A percentile compares a stretch with the other conserved stretches of the same genome.
These are phyloP conservation scores for Exocentrus adspersus DNA, from an alignment of 2,888 invertebrate genomes.

Conservation along the genomic window DNA sequence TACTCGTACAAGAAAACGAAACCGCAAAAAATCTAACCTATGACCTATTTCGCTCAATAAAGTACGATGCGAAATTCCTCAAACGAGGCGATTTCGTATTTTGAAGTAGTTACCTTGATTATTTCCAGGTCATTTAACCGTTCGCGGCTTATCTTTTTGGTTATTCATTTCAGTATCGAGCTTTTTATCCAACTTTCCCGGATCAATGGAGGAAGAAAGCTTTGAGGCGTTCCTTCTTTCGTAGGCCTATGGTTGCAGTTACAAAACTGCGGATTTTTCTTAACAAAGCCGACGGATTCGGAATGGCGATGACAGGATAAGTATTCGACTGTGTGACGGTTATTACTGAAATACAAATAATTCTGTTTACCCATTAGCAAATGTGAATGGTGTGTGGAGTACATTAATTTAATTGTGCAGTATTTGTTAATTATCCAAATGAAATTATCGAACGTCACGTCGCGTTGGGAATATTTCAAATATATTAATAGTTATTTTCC, in stretches of 20 bases:
- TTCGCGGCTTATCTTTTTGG: neutral
- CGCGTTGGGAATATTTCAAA: too few species aligned
- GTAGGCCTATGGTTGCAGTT: neutral
- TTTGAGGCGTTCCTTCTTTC: neutral
- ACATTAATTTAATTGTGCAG: neutral
- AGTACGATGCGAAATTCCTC: neutral
- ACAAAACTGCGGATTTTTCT: neutral
- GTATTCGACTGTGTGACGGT: neutral
- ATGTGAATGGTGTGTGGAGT: neutral
- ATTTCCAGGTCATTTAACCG: neutral
- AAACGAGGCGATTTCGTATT: neutral
- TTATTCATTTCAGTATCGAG: neutral
- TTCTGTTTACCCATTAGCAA: neutral
- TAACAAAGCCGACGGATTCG: neutral
- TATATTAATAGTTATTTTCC: too few species aligned
- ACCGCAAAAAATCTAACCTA: neutral
- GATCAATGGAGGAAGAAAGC: neutral
- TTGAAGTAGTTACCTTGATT: neutral
- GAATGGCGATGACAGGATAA: too few species aligned
- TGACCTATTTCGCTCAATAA: neutral
- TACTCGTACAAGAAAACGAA: neutral
- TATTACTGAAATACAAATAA: neutral
- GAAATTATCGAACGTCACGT: too few species aligned
- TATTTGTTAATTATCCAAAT: neutral
- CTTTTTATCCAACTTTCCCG: neutral